Conservation (phyloP, 2,797 vertebrate species). For the Onychomys arenicola region DNA sequence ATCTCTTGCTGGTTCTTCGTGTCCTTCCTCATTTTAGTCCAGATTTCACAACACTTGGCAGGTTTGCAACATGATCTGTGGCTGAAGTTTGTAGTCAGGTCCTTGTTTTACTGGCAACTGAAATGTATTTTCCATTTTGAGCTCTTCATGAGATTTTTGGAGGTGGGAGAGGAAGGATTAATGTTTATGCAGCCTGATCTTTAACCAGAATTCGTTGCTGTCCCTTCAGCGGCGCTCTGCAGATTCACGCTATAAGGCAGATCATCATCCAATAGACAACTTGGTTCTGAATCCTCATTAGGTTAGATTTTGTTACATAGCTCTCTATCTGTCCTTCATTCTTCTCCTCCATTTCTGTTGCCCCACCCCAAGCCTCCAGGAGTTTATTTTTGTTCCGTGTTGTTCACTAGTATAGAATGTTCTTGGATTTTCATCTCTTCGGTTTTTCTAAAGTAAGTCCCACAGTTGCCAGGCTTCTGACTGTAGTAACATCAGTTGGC, state of each 20-base stretch:
- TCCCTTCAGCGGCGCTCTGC: neutral
- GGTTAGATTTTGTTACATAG: neutral
- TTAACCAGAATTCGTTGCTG: neutral
- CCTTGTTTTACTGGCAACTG: constrained; percentile 57
- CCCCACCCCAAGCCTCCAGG: neutral
- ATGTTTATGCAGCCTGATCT: neutral
- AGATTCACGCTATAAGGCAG: no score
- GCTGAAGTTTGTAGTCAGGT: constrained; percentile 32
- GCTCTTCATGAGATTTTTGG: constrained; percentile 28
- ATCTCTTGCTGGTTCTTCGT: constrained; percentile 6
- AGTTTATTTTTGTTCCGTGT: neutral
- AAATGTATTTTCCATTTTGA: constrained; percentile 43
- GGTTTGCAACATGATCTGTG: constrained; percentile 39
- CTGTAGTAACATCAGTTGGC: neutral
- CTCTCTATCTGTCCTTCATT: neutral
- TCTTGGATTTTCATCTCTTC: neutral
- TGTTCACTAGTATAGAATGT: neutral
- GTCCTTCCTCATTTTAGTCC: constrained; percentile 60
- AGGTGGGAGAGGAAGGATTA: neutral
- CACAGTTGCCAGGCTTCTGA: neutral
- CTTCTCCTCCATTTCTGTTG: neutral
- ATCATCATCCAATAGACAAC: neutral
- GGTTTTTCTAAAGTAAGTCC: neutral
- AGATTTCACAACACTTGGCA: constrained; percentile 59
- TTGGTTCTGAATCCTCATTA: neutral